Base-by-base conservation (phyloP, 1,140 invertebrate species). In the Glossosoma conforme region DNA sequence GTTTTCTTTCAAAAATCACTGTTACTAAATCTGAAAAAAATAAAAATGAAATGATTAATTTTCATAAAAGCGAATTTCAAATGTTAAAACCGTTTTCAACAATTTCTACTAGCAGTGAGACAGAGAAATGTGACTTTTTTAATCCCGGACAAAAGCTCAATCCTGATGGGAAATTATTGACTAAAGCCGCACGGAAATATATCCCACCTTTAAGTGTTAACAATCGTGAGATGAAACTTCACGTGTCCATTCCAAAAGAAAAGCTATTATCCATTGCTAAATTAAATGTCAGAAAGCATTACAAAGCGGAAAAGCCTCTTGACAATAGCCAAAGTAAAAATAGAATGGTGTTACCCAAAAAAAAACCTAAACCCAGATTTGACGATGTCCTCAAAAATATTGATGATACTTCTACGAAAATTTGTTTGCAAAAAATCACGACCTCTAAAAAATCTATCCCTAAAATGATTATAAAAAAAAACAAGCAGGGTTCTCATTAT, bases 321-420 rank as follows among this genome's bases (percentile, higher is more conserved):
- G 20, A 43, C 13, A 28, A 32, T 42, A 18, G 18, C 13, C 3
- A 10, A 8, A 36, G 13, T 18, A 42, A 3, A 19, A 54, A 54
- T 15, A 22, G 52, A 15, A 54, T 54, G 52, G 24, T 32, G 15
- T 36, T 58, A 46, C 56, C 51, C 9, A 58, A 58, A 44, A 69
- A 68, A 59, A 70, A 68, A 53, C 44, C 45, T 33, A 75, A 72
- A 59, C 72, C 69, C 30, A 72, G 69, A 55, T 75, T 75, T 60
- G 72, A 75, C 62, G 71, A 75, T 60, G 72, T 75, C 41, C 63
- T 75, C 25, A 73, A 67, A 61, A 72, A 65, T 61, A 71, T 75
- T 56, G 72, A 75, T 48, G 66, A 72, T 62, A 64, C 69, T 45
- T 68, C 36, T 37, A 52, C 59, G 51, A 66, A 69, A 37, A 56